These are phyloP conservation scores for Orchesellides sinensis DNA, from an alignment of 2,888 invertebrate genomes.

Conservation along the genomic window DNA sequence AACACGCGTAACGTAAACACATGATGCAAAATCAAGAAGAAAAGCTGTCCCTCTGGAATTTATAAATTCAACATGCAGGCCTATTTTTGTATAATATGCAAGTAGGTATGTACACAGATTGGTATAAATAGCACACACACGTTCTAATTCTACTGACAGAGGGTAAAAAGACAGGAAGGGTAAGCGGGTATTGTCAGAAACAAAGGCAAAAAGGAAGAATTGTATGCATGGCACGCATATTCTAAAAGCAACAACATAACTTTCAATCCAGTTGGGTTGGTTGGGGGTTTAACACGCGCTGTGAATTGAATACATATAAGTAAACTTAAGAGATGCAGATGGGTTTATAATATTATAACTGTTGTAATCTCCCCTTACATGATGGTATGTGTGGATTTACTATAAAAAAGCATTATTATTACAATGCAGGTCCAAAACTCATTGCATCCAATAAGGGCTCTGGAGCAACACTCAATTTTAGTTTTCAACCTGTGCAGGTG, in stretches of 20 bases:
- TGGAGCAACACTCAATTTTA: conserved; percentile 56
- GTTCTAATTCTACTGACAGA: conserved; percentile 26
- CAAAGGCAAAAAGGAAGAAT: conserved; percentile 40
- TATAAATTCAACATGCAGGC: conserved; percentile 52
- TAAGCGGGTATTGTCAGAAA: conserved; percentile 41
- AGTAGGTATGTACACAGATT: conserved; percentile 58
- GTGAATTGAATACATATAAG: too few species aligned
- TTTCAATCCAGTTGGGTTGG: background rate
- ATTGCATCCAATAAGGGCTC: background rate
- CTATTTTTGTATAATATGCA: conserved; percentile 50
- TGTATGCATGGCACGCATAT: conserved; percentile 29
- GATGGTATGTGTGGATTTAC: conserved; percentile 8
- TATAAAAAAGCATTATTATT: too few species aligned
- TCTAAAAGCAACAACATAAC: background rate
- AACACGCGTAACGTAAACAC: conserved; percentile 31
- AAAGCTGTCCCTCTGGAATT: conserved; percentile 42
- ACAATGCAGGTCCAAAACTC: conserved; percentile 51
- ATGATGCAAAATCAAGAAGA: too few species aligned
- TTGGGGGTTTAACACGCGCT: background rate
- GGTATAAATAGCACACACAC: conserved; percentile 34
- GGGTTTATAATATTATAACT: conserved; percentile 20
- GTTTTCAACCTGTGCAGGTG: conserved; percentile 68
- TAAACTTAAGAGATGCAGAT: conserved; percentile 38
- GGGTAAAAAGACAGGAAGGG: conserved; percentile 19
- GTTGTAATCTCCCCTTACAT: background rate